Base-by-base conservation (phyloP, 2,113 vertebrate genomes). In the Odocoileus virginianus region DNA sequence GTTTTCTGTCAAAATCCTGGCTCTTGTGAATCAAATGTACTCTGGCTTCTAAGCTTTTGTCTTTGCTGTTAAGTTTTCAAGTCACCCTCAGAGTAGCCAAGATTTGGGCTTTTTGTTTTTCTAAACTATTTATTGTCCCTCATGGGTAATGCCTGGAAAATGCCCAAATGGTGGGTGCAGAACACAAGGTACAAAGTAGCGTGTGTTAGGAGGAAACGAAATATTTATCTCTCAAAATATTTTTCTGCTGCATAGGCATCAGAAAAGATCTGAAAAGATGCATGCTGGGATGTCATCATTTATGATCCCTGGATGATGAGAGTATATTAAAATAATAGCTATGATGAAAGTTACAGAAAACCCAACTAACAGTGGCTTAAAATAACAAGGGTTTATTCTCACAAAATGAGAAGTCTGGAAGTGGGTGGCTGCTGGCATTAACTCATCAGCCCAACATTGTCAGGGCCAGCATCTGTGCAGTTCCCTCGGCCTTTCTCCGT, bases 191-290 rank as follows among this genome's bases (percentile, higher is more conserved):
- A 86, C 12, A 57, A 97, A 28, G 40, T 60, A 54, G 71, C 45
- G 25, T 33, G 17, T 92, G 54, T 76, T 89, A 88, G 30, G 78
- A 40, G 36, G 6, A 57, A 95, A 84, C 2, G 60, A 57, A 43
- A 54, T 89, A 55, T 94, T 67, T 92, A 89, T 92, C 82, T 95
- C 94, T 94, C 61, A 95, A 87, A 95, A 67, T 83, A 47, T 52
- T 82, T 85, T 95, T 58, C 55, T 87, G 55, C 60, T 74, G 16
- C 4, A 0, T 36, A 15, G 45, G 25, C 76, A 47, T 47, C 54
- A 33, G 61, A 55, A 94, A 94, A 36, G 19, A 87, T 60, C 81
- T 47, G 61, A 92, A 78, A 87, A 64, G 36, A 87, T 55, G 12
- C 5, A n/a, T 1, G 0, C 61, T 21, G n/a, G 40, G 27, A 28